Base-by-base conservation (phyloP, 2,113 vertebrate species). In the Heterochromis multidens region DNA sequence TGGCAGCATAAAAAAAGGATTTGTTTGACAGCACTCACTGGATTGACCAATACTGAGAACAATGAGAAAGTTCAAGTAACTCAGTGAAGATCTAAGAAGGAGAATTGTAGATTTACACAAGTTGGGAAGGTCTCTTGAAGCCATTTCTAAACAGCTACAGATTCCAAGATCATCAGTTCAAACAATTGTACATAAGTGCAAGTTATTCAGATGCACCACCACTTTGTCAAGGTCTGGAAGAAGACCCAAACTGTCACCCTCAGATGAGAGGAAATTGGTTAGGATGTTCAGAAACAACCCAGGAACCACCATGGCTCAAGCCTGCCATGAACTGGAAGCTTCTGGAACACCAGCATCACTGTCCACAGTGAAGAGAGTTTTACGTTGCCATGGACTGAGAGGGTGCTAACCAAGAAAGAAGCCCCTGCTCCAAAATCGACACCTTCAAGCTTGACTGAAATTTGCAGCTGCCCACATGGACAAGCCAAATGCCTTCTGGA, bases 211-310 rank as follows among this genome's bases (percentile, higher is more conserved):
- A 25, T 67, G 0, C 5, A 37, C 43, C 37, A 14, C 43, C 14
- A 46, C 2, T 16, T 2, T 16, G 43, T 5, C 14, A 46, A 46
- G 5, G 2, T 1, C 13, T 14, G 14, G 14, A 46, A 46, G 43
- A 46, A 46, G 13, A 14, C 13, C 43, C 13, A 16, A 46, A 46
- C 43, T 16, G 5, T 16, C 4, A 46, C 63, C 63, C 43, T 70
- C 23, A 19, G 3, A 7, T 70, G 63, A 46, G 2, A 46, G 23
- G 27, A 70, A 0, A 0, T 0, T 11, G 17, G 17, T 70, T 46
- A 27, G 37, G 63, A 70, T 46, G 37, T 46, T 46, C 23, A 27
- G n/a, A 23, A 37, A 3, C 14, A 70, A 70, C 23, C 43, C 23
- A 2, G 63, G 37, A 46, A 11, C 23, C 37, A 27, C 63, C 10